phyloP scores from a whole-genome alignment of 2,888 invertebrate species.

The Hedya salicella region DNA sequence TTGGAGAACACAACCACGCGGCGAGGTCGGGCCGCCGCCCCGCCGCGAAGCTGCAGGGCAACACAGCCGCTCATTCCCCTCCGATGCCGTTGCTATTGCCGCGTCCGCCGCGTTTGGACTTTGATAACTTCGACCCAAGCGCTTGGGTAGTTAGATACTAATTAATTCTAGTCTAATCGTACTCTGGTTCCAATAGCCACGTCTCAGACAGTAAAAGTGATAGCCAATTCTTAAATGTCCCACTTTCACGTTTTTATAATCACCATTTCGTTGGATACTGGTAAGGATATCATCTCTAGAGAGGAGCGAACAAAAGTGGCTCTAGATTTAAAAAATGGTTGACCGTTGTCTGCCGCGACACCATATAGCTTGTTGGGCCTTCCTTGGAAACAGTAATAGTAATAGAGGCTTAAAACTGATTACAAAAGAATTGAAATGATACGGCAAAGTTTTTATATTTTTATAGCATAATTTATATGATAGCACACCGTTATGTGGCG shows the following conservation, averaged over 20 bases:
- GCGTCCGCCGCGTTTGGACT: conserved; percentile 68
- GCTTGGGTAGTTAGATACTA: conserved; percentile 78
- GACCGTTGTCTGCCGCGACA: no score
- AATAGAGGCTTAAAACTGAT: conserved; percentile 15
- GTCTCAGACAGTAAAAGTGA: no score
- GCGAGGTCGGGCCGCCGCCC: conserved; percentile 69
- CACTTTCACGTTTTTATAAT: not conserved
- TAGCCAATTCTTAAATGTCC: not conserved
- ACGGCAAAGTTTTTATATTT: conserved; percentile 21
- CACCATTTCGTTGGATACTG: not conserved
- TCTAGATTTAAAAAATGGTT: no score
- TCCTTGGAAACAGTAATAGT: not conserved
- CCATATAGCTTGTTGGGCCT: not conserved
- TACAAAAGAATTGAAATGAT: conserved; percentile 5
- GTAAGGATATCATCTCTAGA: no score
- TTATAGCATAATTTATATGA: conserved; percentile 28
- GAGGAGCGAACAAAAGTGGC: not conserved
- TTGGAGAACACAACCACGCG: conserved; percentile 80
- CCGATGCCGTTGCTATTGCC: conserved; percentile 69
- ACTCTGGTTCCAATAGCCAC: not conserved
- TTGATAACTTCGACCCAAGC: conserved; percentile 75
- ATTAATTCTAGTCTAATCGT: conserved; percentile 14
- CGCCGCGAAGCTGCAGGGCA: conserved; percentile 49
- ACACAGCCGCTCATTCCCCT: conserved; percentile 50
- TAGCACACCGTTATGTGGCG: not conserved